A percentile compares a stretch with the other conserved stretches of the same genome.
These are phyloP conservation scores for Blastomussa wellsi DNA, from an alignment of 92 coral and sea anemone genomes.

Conservation along the genomic window DNA sequence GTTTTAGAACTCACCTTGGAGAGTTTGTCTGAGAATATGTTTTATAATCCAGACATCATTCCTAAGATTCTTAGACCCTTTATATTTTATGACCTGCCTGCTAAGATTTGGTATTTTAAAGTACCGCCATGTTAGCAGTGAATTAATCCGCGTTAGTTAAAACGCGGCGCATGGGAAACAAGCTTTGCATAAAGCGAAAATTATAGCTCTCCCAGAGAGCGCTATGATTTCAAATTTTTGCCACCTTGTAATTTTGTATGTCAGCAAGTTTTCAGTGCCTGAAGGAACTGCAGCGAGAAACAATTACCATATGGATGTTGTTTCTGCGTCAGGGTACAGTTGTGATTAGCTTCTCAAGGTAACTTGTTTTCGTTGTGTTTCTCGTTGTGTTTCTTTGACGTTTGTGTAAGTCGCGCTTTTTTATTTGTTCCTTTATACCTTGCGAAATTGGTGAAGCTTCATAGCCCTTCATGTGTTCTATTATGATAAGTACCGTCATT, in stretches of 20 bases:
- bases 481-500: neutral
- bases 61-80: neutral
- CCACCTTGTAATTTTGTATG: neutral
- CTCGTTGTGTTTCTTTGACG: neutral
- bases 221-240: neutral
- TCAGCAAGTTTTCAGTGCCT: neutral
- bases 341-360: neutral
- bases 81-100: neutral
- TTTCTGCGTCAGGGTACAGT: too few relatives aligned
- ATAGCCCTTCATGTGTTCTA: neutral
- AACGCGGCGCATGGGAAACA: neutral
- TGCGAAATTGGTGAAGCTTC: neutral
- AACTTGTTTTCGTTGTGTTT: neutral
- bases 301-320: neutral
- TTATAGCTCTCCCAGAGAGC: neutral
- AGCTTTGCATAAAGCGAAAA: neutral
- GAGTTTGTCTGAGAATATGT: too few relatives aligned
- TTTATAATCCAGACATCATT: neutral
- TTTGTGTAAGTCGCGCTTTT: neutral
- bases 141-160: neutral
- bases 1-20: neutral
- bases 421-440: neutral
- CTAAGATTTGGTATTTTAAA: neutral
- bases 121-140: neutral
- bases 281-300: neutral